phyloP scores from a whole-genome alignment of 2,113 vertebrate species.

The Dipodomys merriami region DNA sequence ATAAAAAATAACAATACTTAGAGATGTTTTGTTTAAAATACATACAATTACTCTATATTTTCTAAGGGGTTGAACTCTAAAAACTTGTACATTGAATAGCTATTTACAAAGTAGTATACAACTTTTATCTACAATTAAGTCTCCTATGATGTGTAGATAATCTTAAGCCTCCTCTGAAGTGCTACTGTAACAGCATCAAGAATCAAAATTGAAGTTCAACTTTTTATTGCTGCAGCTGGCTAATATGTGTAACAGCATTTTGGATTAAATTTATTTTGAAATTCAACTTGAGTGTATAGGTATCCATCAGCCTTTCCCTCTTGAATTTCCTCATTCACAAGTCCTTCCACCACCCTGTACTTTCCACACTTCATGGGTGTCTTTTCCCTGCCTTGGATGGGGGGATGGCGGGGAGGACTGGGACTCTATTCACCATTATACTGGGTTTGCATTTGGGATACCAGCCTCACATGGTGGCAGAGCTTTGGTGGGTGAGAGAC shows the following conservation, averaged over 20 bases:
- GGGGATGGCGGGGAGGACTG: background rate
- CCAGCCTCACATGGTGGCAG: background rate
- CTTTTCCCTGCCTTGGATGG: background rate
- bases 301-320: background rate
- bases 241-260: background rate
- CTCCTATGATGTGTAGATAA: background rate
- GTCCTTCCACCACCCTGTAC: background rate
- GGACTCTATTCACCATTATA: background rate
- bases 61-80: background rate
- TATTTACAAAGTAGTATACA: background rate
- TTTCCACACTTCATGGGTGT: background rate
- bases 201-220: background rate
- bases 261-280: background rate
- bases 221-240: background rate
- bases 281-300: background rate
- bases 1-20: background rate
- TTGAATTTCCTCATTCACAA: background rate
- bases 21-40: background rate
- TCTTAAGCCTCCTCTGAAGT: background rate
- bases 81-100: background rate
- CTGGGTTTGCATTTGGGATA: background rate
- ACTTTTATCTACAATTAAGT: conserved; percentile 1
- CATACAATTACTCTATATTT: background rate
- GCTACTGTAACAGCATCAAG: background rate
- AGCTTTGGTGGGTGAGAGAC: background rate